Base-by-base conservation (phyloP, 2,113 vertebrate species). In the Pseudorhombus dupliciocellatus region DNA sequence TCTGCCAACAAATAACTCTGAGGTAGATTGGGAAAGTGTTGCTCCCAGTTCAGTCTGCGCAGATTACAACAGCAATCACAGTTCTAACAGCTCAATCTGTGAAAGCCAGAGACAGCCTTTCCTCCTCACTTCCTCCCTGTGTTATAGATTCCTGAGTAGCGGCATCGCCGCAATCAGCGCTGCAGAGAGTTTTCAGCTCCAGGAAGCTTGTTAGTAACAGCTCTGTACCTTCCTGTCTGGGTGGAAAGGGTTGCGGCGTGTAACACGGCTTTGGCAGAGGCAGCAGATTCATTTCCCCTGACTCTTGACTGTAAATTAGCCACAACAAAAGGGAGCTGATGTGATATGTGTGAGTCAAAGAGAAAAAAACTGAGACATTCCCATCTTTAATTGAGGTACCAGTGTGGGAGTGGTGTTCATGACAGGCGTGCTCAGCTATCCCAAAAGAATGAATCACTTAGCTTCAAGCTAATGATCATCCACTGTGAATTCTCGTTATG, bases 171-270 rank as follows among this genome's bases (percentile, higher is more conserved):
- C 52, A 81, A 18, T 70, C 58, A 34, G n/a, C 18, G 66, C 20
- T 28, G 42, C 54, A 40, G 24, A 24, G 34, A 37, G 54, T 73
- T 56, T 73, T 24, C 66, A 53, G 74, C 65, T 74, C 26, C 65
- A 71, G 64, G 81, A 87, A 83, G 79, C 66, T 77, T 66, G 81
- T 84, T 57, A 58, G 54, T 71, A 81, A 67, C 65, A 78, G 63
- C 75, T 46, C 37, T 90, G 37, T 48, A 86, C 61, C 51, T 92
- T 92, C 85, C 84, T 88, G 55, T 57, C 83, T 77, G 73, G 73
- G 80, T 75, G 75, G 83, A 87, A 69, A 66, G 82, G 59, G 42
- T 18, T 52, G 74, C 79, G 62, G 78, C 62, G 34, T 31, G 31
- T 15, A 60, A 57, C 62, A 70, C 25, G 71, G 75, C 61, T 73